phyloP scores from a whole-genome alignment of 1,140 invertebrate species.

The Drosophila quadrilineata region DNA sequence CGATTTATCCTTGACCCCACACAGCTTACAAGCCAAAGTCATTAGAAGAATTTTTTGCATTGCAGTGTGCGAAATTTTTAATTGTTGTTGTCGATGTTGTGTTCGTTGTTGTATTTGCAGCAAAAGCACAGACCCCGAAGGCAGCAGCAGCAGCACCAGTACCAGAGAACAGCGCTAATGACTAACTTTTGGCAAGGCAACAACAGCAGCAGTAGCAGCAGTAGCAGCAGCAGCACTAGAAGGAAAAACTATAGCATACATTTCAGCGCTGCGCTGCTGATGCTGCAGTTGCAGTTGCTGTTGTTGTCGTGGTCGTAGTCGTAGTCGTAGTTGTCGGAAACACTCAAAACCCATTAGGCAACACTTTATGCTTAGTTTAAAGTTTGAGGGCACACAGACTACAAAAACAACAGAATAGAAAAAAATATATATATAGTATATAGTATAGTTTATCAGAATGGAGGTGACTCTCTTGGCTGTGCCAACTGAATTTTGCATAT shows the following conservation, averaged over 20 bases:
- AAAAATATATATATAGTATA: constrained; percentile 11
- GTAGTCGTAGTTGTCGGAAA: constrained; percentile 64
- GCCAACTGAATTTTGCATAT: constrained; percentile 70
- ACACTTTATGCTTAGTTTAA: constrained; percentile 78
- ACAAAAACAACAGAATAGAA: constrained; percentile 18
- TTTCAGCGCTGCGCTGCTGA: constrained; percentile 42
- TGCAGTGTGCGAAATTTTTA: constrained; percentile 60
- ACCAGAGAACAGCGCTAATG: constrained; percentile 66
- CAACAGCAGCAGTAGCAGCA: constrained; percentile 32
- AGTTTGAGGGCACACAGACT: constrained; percentile 53
- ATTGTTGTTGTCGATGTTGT: constrained; percentile 48
- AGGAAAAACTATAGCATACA: constrained; percentile 61
- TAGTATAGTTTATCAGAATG: constrained; percentile 33
- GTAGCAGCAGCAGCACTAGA: constrained; percentile 54
- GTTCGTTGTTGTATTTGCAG: not conserved
- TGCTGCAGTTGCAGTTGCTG: constrained; percentile 12
- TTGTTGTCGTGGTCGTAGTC: constrained; percentile 26
- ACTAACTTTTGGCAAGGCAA: constrained; percentile 65
- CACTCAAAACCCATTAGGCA: constrained; percentile 78
- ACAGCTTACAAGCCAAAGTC: constrained; percentile 37
- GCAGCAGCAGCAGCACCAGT: constrained; percentile 29
- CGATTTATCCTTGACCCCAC: constrained; percentile 69
- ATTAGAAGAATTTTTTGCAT: constrained; percentile 64
- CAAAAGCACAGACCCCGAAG: constrained; percentile 12
- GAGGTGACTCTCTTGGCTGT: constrained; percentile 41